These are phyloP conservation scores for Dromas ardeola DNA, from an alignment of 2,113 vertebrate genomes.

Conservation along the genomic window DNA sequence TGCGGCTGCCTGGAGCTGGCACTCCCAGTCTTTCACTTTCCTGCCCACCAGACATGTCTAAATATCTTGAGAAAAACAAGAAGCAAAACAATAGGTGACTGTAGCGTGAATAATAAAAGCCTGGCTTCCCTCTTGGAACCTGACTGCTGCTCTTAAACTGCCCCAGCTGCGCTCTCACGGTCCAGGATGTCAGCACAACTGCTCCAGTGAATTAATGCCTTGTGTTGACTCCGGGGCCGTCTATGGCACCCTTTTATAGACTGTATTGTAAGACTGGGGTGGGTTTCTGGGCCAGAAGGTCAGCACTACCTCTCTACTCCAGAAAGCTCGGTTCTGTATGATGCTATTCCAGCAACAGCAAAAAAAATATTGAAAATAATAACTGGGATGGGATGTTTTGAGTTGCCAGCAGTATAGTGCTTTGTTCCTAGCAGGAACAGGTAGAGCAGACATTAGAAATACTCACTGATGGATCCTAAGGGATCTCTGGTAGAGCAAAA, in stretches of 20 bases:
- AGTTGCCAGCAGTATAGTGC: background rate
- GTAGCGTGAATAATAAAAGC: slow-evolving; percentile 66
- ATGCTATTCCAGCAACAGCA: background rate
- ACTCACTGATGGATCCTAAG: background rate
- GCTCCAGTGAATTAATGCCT: slow-evolving; percentile 58
- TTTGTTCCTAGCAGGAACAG: background rate
- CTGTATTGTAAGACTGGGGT: background rate
- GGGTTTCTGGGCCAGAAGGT: background rate
- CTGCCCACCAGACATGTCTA: slow-evolving; percentile 66
- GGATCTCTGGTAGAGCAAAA: background rate
- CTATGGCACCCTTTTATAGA: slow-evolving; percentile 24
- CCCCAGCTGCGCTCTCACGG: slow-evolving; percentile 72
- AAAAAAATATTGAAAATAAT: background rate
- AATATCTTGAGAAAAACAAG: slow-evolving; percentile 76
- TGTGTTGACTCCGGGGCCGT: background rate
- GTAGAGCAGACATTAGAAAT: background rate
- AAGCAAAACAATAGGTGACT: slow-evolving; percentile 73
- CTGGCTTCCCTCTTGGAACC: slow-evolving; percentile 61
- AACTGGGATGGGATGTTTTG: background rate
- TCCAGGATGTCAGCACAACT: slow-evolving; percentile 60
- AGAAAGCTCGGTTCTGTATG: background rate
- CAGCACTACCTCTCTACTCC: background rate
- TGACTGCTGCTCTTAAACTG: slow-evolving; percentile 57
- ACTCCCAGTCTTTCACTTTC: slow-evolving; percentile 59
- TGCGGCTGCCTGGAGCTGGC: background rate